Evolutionary conservation across 1,140 invertebrate genomes (phyloP).

Genomic region (Pogonus chalceus): DNA sequence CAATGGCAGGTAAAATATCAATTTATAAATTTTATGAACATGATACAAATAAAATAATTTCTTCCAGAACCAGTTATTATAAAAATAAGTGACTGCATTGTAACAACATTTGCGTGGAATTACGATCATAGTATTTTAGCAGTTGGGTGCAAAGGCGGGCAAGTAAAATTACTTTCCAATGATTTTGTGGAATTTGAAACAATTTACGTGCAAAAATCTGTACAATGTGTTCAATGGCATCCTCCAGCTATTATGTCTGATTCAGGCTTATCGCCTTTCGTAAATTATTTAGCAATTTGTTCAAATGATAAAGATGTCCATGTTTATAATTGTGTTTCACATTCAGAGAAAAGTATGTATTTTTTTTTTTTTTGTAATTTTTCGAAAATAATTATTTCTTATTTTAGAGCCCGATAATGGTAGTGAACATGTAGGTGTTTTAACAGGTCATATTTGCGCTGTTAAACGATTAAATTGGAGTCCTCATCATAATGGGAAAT

Average conservation of each 20-base stretch:
- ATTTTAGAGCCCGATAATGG: constrained; percentile 25
- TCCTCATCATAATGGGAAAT: constrained; percentile 51
- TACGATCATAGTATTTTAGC: constrained; percentile 46
- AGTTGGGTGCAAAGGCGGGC: constrained; percentile 50
- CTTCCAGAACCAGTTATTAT: constrained; percentile 24
- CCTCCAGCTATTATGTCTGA: constrained; percentile 50
- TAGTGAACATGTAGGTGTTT: constrained; percentile 37
- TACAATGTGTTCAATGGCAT: constrained; percentile 60
- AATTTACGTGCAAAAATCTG: constrained; percentile 42
- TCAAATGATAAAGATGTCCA: constrained; percentile 43
- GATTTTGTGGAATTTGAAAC: constrained; percentile 28
- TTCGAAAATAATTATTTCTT: neutral
- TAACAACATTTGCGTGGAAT: constrained; percentile 51
- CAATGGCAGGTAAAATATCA: constrained; percentile 35
- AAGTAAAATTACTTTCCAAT: constrained; percentile 13
- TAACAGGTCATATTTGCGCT: constrained; percentile 47
- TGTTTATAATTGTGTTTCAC: constrained; percentile 39
- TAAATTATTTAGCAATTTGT: constrained; percentile 53
- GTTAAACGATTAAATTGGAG: constrained; percentile 61
- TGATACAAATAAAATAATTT: neutral
- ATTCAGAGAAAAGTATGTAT: constrained; percentile 4
- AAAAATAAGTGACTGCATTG: constrained; percentile 28
- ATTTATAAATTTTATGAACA: constrained; percentile 8
- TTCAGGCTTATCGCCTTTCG: constrained; percentile 42
- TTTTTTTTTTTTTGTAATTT: no score